Percentiles rank a stretch among this genome's conserved stretches.
phyloP scores from a whole-genome alignment of 37 sponge, comb jelly and placozoan species.

The Bolinopsis microptera region DNA sequence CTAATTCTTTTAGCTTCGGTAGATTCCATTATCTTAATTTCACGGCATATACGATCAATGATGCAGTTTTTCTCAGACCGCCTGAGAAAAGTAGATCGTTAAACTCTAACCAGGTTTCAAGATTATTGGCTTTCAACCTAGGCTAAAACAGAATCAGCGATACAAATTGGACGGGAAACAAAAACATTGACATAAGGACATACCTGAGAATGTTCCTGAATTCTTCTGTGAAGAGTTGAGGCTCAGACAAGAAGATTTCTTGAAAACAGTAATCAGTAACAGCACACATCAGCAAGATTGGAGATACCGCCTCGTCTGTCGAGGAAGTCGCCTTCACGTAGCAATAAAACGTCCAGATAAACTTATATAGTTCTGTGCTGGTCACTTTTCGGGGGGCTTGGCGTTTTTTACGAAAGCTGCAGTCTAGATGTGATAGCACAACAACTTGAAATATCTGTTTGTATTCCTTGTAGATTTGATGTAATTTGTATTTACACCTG shows the following conservation, averaged over 20 bases:
- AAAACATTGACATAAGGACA: background rate
- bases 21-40: constrained; percentile 38
- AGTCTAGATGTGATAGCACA: background rate
- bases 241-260: constrained; percentile 8
- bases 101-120: no score
- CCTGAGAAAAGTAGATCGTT: background rate
- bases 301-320: constrained; percentile 25
- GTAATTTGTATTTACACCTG: constrained; percentile 40
- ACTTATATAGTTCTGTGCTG: constrained; percentile 36
- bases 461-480: constrained; percentile 58
- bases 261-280: constrained; percentile 28
- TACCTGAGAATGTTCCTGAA: constrained; percentile 12
- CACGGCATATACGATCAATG: constrained; percentile 9
- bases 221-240: background rate
- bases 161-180: no score
- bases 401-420: constrained; percentile 10
- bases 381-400: background rate
- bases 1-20: constrained; percentile 53
- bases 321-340: constrained; percentile 32
- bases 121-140: no score
- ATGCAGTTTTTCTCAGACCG: constrained; percentile 25
- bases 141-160: no score
- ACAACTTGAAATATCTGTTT: constrained; percentile 26
- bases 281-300: constrained; percentile 2
- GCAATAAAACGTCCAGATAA: constrained; percentile 62